Evolutionary conservation across 1,140 invertebrate species (phyloP), one percentile per base, ranked within the genome.

Genomic region (Melanaphis sacchari): DNA sequence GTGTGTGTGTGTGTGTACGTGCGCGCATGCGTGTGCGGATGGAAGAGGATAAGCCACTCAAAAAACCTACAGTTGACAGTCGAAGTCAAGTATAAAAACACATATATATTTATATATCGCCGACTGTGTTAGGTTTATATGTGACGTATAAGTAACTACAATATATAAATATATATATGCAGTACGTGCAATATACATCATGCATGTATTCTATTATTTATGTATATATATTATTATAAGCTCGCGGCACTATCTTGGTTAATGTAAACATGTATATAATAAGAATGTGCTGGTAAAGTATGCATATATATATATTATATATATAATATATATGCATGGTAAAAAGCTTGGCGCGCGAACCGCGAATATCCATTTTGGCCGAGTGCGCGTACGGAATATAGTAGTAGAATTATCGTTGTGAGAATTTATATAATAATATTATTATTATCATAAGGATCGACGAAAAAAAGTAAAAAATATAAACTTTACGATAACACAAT

Each of bases 41-140:
- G 15, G 26, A 38, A 4, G 26, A 1, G 54, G 21, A 26, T 36
- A 46, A 76, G 40, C 90, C 59, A 91, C 66, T 91, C 41, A 36
- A 81, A 66, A 91, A 91, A 82, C 59, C 66, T 81, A 43, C 90
- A 9, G 90, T 81, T 91, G 90, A 82, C 66, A 82, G 41, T 38
- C 66, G n/a, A 24, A 91, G 40, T 91, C 52, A 22, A 82, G 82
- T 91, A 36, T 76, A 36, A n/a, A 66, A n/a, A n/a, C 15, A n/a
- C 15, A 66, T 66, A 66, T 66, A 4, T 66, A n/a, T 66, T n/a
- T 66, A 66, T 66, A 4, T 66, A n/a, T 66, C 46, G 21, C 43
- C 66, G 41, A 82, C n/a, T 76, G 66, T 43, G 90, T 43, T 24
- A 31, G 90, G 31, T 91, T 91, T 91, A 91, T 26, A 31, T 76